phyloP scores from a whole-genome alignment of 1,140 invertebrate genomes.

The Mactra quadrangularis region DNA sequence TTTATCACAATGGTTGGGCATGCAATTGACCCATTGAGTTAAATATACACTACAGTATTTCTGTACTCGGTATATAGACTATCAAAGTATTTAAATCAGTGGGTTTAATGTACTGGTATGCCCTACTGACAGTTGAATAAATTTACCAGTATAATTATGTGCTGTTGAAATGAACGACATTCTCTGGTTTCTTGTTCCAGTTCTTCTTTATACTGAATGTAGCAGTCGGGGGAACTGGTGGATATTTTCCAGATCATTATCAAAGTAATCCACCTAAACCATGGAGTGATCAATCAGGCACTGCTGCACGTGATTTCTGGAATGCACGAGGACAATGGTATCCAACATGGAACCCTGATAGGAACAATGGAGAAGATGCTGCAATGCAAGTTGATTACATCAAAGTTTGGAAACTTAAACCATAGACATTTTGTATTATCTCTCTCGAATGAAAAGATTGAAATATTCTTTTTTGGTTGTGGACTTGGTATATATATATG shows the following conservation, averaged over 20 bases:
- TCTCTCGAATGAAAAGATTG: too few relatives aligned
- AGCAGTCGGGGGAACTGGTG: conserved; percentile 88
- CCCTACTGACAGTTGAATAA: too few relatives aligned
- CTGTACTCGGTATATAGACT: too few relatives aligned
- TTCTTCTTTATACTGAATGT: conserved; percentile 90
- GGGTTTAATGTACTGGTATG: too few relatives aligned
- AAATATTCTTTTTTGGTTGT: too few relatives aligned
- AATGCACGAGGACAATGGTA: conserved; percentile 86
- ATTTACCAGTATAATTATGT: too few relatives aligned
- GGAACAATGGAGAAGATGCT: conserved; percentile 81
- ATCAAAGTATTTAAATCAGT: too few relatives aligned
- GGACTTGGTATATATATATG: too few relatives aligned
- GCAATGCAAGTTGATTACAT: conserved; percentile 86
- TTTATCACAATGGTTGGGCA: too few relatives aligned
- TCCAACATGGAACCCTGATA: conserved; percentile 86
- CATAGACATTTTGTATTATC: conserved; percentile 62
- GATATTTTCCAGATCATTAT: conserved; percentile 87
- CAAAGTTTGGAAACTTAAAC: conserved; percentile 75
- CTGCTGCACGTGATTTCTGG: conserved; percentile 86
- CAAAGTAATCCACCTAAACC: conserved; percentile 86
- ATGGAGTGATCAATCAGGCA: conserved; percentile 86
- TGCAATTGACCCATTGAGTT: too few relatives aligned
- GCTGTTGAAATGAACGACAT: too few relatives aligned
- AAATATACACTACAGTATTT: too few relatives aligned
- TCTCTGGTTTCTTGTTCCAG: conserved; percentile 84